These are phyloP conservation scores for Zenarchopterus dispar DNA, from an alignment of 2,797 vertebrate species.

Conservation along the genomic window DNA sequence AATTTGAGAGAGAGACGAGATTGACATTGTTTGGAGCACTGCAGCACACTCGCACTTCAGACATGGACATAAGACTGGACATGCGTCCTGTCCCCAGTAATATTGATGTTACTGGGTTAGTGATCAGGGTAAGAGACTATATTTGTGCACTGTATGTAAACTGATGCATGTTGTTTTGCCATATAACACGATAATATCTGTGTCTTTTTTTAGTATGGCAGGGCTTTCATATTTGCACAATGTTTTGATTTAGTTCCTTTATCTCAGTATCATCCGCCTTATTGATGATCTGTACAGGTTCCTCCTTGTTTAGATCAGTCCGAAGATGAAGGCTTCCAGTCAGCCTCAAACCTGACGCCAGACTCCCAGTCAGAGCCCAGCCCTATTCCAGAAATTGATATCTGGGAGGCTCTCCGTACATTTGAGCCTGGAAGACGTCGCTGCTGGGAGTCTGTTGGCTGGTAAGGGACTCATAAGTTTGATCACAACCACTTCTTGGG, in stretches of 20 bases:
- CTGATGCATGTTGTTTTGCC: background rate
- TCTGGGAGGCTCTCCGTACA: slow-evolving; percentile 91
- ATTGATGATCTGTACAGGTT: slow-evolving; percentile 79
- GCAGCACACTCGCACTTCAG: slow-evolving; percentile 89
- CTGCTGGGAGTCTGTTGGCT: slow-evolving; percentile 95
- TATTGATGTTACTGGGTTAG: slow-evolving; percentile 91
- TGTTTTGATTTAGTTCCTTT: slow-evolving; percentile 1
- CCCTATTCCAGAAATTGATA: slow-evolving; percentile 87
- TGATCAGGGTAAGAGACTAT: slow-evolving; percentile 86
- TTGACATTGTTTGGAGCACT: slow-evolving; percentile 93
- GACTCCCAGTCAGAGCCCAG: slow-evolving; percentile 96
- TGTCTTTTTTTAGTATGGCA: background rate
- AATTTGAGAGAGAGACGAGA: slow-evolving; percentile 91
- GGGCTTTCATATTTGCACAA: no score
- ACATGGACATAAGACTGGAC: slow-evolving; percentile 93
- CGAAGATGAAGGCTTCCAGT: slow-evolving; percentile 98
- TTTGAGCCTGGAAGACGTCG: slow-evolving; percentile 89
- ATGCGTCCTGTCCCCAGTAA: slow-evolving; percentile 92
- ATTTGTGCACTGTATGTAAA: background rate
- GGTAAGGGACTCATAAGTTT: slow-evolving; percentile 75
- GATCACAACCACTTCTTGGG: background rate
- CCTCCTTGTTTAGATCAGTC: slow-evolving; percentile 92
- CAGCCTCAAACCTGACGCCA: slow-evolving; percentile 94
- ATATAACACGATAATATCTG: background rate
- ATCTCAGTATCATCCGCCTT: background rate